Conservation (phyloP, 2,113 vertebrate genomes). For the Tricholaema leucomelas region DNA sequence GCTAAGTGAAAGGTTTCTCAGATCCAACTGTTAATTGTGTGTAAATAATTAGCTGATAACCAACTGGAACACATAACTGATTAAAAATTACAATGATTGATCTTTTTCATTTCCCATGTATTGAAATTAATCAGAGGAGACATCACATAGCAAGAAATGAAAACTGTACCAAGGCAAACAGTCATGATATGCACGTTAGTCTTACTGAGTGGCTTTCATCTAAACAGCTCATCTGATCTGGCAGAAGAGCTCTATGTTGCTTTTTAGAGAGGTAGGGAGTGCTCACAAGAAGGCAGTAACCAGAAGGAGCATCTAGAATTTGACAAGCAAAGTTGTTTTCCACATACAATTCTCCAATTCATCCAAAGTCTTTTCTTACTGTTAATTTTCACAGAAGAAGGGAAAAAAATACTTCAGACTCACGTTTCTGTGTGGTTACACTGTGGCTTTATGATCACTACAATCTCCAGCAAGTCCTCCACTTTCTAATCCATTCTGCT, state of each 20-base stretch:
- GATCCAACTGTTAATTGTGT: background rate
- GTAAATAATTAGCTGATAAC: background rate
- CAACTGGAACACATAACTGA: background rate
- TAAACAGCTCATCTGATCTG: background rate
- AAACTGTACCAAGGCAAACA: background rate
- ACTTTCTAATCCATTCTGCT: background rate
- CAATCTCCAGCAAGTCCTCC: background rate
- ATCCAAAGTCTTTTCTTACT: background rate
- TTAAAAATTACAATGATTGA: background rate
- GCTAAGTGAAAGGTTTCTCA: background rate
- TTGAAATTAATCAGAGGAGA: background rate
- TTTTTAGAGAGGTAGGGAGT: background rate
- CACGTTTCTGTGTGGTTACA: background rate
- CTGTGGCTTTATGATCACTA: background rate
- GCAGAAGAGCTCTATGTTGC: background rate
- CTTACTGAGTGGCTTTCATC: background rate
- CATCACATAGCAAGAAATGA: background rate
- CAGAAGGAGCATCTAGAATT: background rate
- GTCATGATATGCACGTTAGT: background rate
- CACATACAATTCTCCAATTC: background rate
- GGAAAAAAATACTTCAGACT: background rate
- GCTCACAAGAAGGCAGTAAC: background rate
- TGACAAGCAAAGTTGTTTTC: background rate
- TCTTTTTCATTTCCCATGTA: background rate
- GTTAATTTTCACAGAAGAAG: background rate